These are phyloP conservation scores for Drosophila sp. DNA, from an alignment of 1,140 invertebrate genomes.

Conservation along the genomic window DNA sequence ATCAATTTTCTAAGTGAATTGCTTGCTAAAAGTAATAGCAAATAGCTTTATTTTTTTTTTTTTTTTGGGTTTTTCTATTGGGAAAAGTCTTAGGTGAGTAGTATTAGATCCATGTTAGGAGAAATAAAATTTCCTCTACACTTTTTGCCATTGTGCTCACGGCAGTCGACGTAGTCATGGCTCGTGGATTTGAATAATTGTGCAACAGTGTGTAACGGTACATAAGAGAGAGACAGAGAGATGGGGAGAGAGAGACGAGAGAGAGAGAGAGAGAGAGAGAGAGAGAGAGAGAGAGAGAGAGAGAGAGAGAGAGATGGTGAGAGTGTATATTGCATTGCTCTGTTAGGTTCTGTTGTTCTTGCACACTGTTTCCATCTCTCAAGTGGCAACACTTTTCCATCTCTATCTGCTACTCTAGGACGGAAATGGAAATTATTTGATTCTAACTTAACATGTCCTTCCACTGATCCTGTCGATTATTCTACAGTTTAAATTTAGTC, in stretches of 20 bases:
- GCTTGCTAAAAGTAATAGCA: too few relatives aligned
- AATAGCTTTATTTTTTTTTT: not conserved
- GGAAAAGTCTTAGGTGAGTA: not conserved
- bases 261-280: too few relatives aligned
- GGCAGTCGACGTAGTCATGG: constrained; percentile 70
- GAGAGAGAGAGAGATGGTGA: too few relatives aligned
- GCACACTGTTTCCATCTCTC: constrained; percentile 26
- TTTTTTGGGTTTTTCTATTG: not conserved
- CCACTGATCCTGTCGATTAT: too few relatives aligned
- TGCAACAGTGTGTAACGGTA: constrained; percentile 73
- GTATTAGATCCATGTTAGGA: not conserved
- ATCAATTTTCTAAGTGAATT: not conserved
- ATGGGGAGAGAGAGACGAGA: not conserved
- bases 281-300: too few relatives aligned
- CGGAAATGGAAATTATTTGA: too few relatives aligned
- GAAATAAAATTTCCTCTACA: constrained; percentile 1
- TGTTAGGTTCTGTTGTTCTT: constrained; percentile 7
- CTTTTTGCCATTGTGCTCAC: constrained; percentile 20
- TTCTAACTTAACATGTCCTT: too few relatives aligned
- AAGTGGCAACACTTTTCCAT: constrained; percentile 37
- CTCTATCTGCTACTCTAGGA: constrained; percentile 27
- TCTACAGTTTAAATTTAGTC: too few relatives aligned
- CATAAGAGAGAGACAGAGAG: constrained; percentile 25
- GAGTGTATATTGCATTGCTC: constrained; percentile 47
- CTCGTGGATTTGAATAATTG: constrained; percentile 79